Base-by-base conservation (phyloP, 2,888 invertebrate species). In the Drosophila testacea region DNA sequence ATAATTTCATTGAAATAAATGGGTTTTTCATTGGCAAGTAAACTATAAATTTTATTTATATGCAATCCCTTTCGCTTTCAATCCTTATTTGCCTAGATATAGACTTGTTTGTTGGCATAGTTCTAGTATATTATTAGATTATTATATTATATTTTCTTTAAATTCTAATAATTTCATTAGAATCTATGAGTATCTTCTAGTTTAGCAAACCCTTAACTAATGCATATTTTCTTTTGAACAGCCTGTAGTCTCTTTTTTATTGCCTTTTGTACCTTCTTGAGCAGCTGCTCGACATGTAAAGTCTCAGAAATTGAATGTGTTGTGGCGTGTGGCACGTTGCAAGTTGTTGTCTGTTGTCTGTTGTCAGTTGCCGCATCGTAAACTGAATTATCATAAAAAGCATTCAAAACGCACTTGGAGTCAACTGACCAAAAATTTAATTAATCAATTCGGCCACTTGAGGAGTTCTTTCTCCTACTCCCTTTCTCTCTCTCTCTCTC, bases 381-480 rank as follows among this genome's bases (percentile, higher is more conserved):
- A 82, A 81, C 65, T 39, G 66, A 70, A 76, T 76, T 64, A 73
- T 46, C 36, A 47, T 52, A 56, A 60, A 52, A 39, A 36, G 41
- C 57, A 44, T 59, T 52, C 5, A 34, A 61, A 61, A 47, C 34
- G 66, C 51, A 57, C 44, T 61, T 47, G 3, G 9, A 4, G 32
- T 76, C 57, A 80, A 80, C 72, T 78, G 73, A 62, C 66, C 65
- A 68, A 54, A 42, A 70, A 76, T 67, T 78, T 66, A 76, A 81
- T 83, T 71, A 83, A 69, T 61, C 57, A 71, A 48, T 41, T 47
- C 9, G 28, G 13, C 4, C 22, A 44, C 36, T 55, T 44, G n/a
- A 32, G 36, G 6, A 27, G 41, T 7, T 22, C 22, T 13, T 13
- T 41, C 11, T 34, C 10, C 1, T 6, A 13, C 22, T 30, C 9